Conservation (phyloP, 2,113 vertebrate genomes). For the Muntiacus muntjak region DNA sequence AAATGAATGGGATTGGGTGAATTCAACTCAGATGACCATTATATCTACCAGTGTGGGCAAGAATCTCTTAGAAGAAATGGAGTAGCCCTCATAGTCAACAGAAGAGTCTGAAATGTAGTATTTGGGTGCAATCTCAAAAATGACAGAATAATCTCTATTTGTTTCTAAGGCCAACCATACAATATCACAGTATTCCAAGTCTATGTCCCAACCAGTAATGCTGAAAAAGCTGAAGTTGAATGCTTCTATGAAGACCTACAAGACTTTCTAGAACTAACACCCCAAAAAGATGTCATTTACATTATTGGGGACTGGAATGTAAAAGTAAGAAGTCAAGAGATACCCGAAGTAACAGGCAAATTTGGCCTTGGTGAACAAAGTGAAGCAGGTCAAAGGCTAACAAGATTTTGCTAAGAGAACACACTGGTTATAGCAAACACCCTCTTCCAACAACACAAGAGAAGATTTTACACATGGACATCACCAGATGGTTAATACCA, state of each 20-base stretch:
- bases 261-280: background rate
- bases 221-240: background rate
- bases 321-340: background rate
- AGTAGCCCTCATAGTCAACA: background rate
- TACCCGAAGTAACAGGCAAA: background rate
- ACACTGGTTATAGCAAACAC: background rate
- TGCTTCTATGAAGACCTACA: background rate
- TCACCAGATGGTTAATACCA: background rate
- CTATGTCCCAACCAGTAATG: background rate
- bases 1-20: background rate
- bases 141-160: background rate
- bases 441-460: background rate
- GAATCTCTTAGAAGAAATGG: background rate
- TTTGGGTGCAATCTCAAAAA: background rate
- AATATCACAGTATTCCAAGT: background rate
- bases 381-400: background rate
- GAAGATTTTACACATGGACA: background rate
- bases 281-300: background rate
- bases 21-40: background rate
- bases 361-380: background rate
- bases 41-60: background rate
- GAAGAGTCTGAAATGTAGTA: background rate
- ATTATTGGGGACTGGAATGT: background rate
- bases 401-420: background rate
- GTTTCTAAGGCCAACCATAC: background rate